Evolutionary conservation across 2,797 vertebrate species (phyloP), one percentile per base, ranked within the genome.

Genomic region (Rhyacichthys aspro): DNA sequence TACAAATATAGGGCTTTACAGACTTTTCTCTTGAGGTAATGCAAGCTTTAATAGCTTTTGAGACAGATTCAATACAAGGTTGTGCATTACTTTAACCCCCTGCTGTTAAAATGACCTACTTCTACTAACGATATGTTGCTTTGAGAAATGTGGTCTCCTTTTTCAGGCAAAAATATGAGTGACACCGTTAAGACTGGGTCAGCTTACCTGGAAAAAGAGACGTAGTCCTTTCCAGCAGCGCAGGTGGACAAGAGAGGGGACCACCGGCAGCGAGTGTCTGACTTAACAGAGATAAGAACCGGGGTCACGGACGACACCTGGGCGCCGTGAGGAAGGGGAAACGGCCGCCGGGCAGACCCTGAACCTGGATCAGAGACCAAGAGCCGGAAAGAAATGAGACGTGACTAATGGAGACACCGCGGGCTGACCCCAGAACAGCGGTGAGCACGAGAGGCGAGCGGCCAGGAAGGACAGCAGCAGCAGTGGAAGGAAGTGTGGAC

Each of bases 341-440:
- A 84, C 63, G 72, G 74, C 85, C 74, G 55, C 78, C 46, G 67
- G 81, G 81, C 78, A 79, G 73, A 69, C 54, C 52, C 83, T 83
- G 82, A 89, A 84, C 86, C 80, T 55, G 54, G 85, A 88, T 85
- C 84, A 83, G 76, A 81, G 76, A 32, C 37, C 3, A 38, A 36
- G 74, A 69, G 70, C 55, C 0, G 36, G 49, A 53, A 77, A 81
- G 78, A 85, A 90, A 89, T 89, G 82, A 89, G 75, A 88, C 76
- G 78, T 89, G 87, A 88, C 86, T 85, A 89, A 90, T 85, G 83
- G 77, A 78, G 80, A 84, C 76, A 72, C 70, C 67, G 61, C 60
- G 44, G 81, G 55, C 79, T 87, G 86, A 89, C 86, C 85, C 69
- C 76, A 70, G 83, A 88, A 86, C 83, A 81, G 79, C 57, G 6